Percentiles rank a stretch among this genome's conserved stretches.
Conservation (phyloP, 64 coral and sea anemone genomes). For the Platygyra sinensis region DNA sequence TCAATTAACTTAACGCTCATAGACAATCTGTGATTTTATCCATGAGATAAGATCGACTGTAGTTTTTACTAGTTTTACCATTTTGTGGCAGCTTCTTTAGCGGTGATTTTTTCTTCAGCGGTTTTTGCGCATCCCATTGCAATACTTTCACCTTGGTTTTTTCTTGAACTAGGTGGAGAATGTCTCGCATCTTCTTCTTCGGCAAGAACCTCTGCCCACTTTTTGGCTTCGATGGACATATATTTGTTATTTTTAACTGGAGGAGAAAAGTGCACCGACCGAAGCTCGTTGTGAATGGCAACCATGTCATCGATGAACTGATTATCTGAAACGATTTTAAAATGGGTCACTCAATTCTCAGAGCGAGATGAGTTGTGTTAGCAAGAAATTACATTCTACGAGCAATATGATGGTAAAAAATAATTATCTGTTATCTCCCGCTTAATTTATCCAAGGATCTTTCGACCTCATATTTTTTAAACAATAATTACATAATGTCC, state of each 20-base stretch:
- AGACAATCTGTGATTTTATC: not conserved
- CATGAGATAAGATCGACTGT: not conserved
- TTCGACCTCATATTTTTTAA: too few species aligned
- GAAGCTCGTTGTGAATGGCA: slow-evolving; percentile 67
- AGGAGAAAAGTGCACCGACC: slow-evolving; percentile 61
- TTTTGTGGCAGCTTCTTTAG: slow-evolving; percentile 4
- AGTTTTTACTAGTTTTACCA: not conserved
- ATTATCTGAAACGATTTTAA: slow-evolving; percentile 18
- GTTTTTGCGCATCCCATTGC: slow-evolving; percentile 57
- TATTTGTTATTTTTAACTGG: slow-evolving; percentile 41
- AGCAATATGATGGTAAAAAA: too few species aligned
- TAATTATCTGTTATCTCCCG: too few species aligned
- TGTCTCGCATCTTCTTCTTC: slow-evolving; percentile 37
- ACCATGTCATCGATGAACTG: slow-evolving; percentile 48
- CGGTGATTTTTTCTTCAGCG: not conserved
- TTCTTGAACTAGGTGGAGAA: slow-evolving; percentile 15
- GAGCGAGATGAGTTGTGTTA: too few species aligned
- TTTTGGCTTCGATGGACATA: slow-evolving; percentile 57
- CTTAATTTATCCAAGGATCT: too few species aligned
- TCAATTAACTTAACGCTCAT: not conserved
- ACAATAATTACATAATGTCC: not conserved
- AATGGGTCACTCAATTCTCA: not conserved
- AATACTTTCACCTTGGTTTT: slow-evolving; percentile 41
- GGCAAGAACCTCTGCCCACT: slow-evolving; percentile 32
- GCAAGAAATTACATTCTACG: too few species aligned